Evolutionary conservation across 2,797 vertebrate genomes (phyloP).

Genomic region (Takifugu ocellatus): DNA sequence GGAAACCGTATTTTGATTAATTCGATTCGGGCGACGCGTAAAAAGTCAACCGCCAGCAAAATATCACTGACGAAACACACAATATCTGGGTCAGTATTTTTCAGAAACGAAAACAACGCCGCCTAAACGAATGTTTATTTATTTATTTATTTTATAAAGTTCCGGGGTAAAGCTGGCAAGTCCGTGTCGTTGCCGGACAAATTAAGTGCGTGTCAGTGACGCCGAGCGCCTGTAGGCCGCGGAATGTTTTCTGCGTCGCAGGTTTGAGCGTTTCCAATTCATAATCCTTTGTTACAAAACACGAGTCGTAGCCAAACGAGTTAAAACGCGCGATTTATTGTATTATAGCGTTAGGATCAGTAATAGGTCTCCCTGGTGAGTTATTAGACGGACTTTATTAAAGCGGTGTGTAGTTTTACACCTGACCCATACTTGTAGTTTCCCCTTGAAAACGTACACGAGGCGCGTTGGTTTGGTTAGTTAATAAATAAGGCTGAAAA

Average conservation of each 20-base stretch:
- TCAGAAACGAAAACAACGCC: conserved; percentile 2
- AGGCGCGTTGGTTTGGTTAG: neutral
- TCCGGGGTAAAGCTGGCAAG: neutral
- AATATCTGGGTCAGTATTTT: conserved; percentile 12
- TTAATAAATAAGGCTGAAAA: neutral
- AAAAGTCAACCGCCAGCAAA: neutral
- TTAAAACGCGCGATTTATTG: conserved; percentile 4
- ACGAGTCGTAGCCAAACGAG: conserved; percentile 12
- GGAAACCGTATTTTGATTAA: neutral
- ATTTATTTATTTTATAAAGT: neutral
- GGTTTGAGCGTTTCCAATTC: conserved; percentile 27
- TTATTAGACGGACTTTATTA: too few species aligned
- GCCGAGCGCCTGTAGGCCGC: conserved; percentile 52
- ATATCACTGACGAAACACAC: conserved; percentile 5
- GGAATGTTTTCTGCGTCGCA: conserved; percentile 18
- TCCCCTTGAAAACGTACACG: neutral
- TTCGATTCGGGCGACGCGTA: neutral
- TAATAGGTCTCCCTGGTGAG: neutral
- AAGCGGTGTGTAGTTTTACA: neutral
- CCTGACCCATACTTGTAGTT: too few species aligned
- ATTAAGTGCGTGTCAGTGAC: conserved; percentile 38
- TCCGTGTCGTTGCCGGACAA: conserved; percentile 1
- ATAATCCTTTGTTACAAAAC: conserved; percentile 14
- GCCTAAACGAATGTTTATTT: neutral
- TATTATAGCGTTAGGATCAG: neutral